phyloP scores from a whole-genome alignment of 2,113 vertebrate genomes.

The Leucoraja erinaceus region DNA sequence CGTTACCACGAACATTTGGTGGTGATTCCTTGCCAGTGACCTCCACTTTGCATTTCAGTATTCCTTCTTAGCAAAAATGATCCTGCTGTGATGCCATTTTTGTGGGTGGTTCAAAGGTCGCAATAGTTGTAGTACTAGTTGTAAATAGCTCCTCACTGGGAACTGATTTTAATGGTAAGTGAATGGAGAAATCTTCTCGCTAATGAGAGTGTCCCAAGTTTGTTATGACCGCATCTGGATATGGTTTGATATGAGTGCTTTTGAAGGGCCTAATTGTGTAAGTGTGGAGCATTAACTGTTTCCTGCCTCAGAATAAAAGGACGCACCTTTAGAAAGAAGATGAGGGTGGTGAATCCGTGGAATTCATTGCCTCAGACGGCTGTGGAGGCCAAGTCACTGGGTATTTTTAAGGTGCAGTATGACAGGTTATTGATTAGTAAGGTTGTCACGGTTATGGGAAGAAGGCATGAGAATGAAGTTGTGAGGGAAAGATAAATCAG shows the following conservation, averaged over 20 bases:
- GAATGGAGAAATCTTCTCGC: neutral
- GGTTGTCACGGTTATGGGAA: too few relatives aligned
- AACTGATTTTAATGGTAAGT: neutral
- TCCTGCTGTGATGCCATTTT: neutral
- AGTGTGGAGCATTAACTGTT: slow-evolving; percentile 3
- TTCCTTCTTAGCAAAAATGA: neutral
- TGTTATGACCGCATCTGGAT: neutral
- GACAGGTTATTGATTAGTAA: too few relatives aligned
- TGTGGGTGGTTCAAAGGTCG: neutral
- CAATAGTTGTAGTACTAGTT: neutral
- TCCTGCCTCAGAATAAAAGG: neutral
- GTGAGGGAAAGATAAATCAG: too few relatives aligned
- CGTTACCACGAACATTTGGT: neutral
- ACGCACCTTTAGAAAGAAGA: too few relatives aligned
- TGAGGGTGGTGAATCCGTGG: too few relatives aligned
- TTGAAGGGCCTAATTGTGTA: neutral
- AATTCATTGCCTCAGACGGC: too few relatives aligned
- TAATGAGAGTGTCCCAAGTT: neutral
- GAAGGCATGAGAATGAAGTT: too few relatives aligned
- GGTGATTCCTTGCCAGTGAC: neutral
- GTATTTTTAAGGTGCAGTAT: too few relatives aligned
- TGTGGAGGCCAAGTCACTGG: too few relatives aligned
- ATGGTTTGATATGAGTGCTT: neutral
- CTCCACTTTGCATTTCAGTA: neutral
- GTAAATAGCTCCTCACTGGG: neutral